These are phyloP conservation scores for Ptychadena robeensis DNA, from an alignment of 2,797 vertebrate species.

Conservation along the genomic window DNA sequence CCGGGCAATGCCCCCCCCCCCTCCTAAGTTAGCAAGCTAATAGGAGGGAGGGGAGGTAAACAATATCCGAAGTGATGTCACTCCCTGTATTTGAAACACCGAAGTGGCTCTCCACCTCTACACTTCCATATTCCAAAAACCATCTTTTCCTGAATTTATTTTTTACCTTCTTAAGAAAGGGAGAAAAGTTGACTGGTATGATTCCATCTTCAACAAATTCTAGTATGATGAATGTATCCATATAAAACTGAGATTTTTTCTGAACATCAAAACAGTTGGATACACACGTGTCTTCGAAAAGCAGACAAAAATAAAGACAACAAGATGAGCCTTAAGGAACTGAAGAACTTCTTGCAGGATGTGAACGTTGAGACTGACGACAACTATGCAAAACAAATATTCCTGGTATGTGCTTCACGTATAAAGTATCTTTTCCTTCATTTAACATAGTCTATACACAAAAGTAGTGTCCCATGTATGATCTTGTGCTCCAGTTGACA, in stretches of 20 bases:
- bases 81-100: no score
- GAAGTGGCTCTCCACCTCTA: no score
- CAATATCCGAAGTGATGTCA: no score
- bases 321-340: conserved; percentile 92
- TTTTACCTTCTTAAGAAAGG: no score
- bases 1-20: no score
- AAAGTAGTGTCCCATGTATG: background rate
- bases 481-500: background rate
- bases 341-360: conserved; percentile 89
- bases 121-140: no score
- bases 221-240: background rate
- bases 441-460: background rate
- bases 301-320: conserved; percentile 95
- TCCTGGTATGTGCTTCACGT: conserved; percentile 75
- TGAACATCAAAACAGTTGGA: conserved; percentile 89
- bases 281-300: conserved; percentile 89
- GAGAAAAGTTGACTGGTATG: no score
- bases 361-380: conserved; percentile 89
- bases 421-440: background rate
- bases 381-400: conserved; percentile 83
- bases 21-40: no score
- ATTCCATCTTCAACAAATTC: background rate
- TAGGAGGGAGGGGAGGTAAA: no score
- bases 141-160: no score
- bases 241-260: conserved; percentile 61